These are phyloP conservation scores for Axis porcinus DNA, from an alignment of 2,113 vertebrate species.

Conservation along the genomic window DNA sequence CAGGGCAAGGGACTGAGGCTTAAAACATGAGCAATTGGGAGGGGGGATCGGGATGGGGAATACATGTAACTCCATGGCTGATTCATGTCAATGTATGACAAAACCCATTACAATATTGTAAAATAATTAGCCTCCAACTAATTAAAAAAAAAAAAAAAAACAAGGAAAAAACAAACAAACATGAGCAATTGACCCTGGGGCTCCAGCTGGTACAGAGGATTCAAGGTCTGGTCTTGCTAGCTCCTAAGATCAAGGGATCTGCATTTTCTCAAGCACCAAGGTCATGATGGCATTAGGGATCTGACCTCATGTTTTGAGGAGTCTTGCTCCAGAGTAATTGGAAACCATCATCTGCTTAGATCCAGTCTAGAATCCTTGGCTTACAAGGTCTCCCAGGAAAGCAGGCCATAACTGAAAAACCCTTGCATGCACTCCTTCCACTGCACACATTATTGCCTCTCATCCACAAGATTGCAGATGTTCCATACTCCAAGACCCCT, in stretches of 20 bases:
- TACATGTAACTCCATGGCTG: no score
- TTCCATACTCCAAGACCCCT: not conserved
- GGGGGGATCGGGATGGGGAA: no score
- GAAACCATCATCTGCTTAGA: not conserved
- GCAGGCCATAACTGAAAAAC: not conserved
- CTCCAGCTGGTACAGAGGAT: not conserved
- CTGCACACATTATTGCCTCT: not conserved
- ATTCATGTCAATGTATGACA: no score
- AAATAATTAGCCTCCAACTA: no score
- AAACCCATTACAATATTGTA: no score
- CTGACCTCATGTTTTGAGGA: not conserved
- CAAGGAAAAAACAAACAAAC: not conserved
- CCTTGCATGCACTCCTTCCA: not conserved
- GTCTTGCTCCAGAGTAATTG: not conserved
- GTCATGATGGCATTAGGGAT: no score
- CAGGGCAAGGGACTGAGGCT: not conserved
- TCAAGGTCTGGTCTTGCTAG: not conserved
- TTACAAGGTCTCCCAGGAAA: not conserved
- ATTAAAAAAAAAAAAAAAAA: no score
- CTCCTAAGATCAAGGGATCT: not conserved
- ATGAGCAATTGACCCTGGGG: fast-evolving
- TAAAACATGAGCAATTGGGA: not conserved
- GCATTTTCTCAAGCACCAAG: not conserved
- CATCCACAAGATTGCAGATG: not conserved
- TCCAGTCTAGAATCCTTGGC: not conserved